Evolutionary conservation across 92 coral and sea anemone species (phyloP).

Genomic region (Porites cylindrica): DNA sequence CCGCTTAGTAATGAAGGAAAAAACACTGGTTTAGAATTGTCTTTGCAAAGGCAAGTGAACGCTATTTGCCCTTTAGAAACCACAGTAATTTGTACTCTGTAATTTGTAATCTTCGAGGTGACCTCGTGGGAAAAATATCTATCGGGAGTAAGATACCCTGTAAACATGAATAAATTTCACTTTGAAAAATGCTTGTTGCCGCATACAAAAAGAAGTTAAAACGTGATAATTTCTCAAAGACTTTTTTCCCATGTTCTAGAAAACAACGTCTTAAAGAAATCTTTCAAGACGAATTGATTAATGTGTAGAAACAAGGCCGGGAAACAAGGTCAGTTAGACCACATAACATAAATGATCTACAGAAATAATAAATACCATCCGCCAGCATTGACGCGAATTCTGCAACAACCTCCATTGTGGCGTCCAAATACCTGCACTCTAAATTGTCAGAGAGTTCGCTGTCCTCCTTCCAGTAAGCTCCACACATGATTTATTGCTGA

Average conservation of each 20-base stretch:
- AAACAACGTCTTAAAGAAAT: not conserved
- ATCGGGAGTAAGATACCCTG: too few relatives aligned
- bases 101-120: too few relatives aligned
- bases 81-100: not conserved
- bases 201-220: too few relatives aligned
- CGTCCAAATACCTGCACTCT: slow-evolving; percentile 25
- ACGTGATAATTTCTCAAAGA: not conserved
- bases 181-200: too few relatives aligned
- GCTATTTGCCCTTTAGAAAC: not conserved
- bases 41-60: not conserved
- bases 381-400: slow-evolving; percentile 56
- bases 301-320: not conserved
- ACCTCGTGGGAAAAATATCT: too few relatives aligned
- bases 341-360: not conserved
- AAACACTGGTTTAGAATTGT: slow-evolving; percentile 19
- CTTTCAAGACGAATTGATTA: not conserved
- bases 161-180: too few relatives aligned
- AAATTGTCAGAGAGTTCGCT: not conserved
- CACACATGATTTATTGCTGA: slow-evolving; percentile 8
- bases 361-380: slow-evolving; percentile 38
- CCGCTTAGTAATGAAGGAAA: not conserved
- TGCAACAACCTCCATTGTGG: slow-evolving; percentile 47
- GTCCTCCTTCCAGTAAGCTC: not conserved
- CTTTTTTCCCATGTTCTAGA: not conserved
- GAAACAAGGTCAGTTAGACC: not conserved